A percentile compares a stretch with the other conserved stretches of the same genome.
These are phyloP conservation scores for Pseudoips prasinana DNA, from an alignment of 2,888 invertebrate genomes.

Conservation along the genomic window DNA sequence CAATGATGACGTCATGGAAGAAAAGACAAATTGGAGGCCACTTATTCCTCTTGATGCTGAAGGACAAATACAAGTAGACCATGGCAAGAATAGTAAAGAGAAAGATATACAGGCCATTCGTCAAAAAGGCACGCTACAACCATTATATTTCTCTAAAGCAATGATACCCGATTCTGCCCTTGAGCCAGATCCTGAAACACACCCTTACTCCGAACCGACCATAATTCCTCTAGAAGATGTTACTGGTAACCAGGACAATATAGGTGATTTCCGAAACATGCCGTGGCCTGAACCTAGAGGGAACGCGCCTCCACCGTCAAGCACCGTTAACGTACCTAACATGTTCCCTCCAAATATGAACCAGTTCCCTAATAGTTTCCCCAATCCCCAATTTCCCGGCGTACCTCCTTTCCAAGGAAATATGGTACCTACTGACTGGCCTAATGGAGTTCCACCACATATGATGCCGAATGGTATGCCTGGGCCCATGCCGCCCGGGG, in stretches of 20 bases:
- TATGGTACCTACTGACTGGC: constrained; percentile 67
- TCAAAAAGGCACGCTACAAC: constrained; percentile 91
- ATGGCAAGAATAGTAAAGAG: constrained; percentile 92
- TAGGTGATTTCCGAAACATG: constrained; percentile 88
- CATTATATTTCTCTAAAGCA: constrained; percentile 89
- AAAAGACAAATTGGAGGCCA: constrained; percentile 89
- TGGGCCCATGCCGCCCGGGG: constrained; percentile 51
- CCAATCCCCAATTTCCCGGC: constrained; percentile 69
- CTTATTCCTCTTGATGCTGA: constrained; percentile 86
- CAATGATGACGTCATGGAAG: constrained; percentile 91
- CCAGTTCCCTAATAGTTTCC: constrained; percentile 71
- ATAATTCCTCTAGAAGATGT: constrained; percentile 94
- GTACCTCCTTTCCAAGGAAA: constrained; percentile 70
- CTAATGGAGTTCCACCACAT: constrained; percentile 60
- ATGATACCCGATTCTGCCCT: constrained; percentile 93
- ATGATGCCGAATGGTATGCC: constrained; percentile 62
- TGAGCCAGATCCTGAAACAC: constrained; percentile 93
- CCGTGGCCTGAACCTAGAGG: constrained; percentile 94
- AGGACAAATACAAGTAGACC: constrained; percentile 84
- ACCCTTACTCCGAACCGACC: constrained; percentile 88
- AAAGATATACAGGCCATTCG: constrained; percentile 93
- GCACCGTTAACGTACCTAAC: constrained; percentile 57
- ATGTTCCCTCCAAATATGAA: constrained; percentile 72
- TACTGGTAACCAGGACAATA: constrained; percentile 90
- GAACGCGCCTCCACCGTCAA: constrained; percentile 68